Evolutionary conservation across 2,113 vertebrate species (phyloP), one percentile per base, ranked within the genome.

Genomic region (Crotalus horridus): DNA sequence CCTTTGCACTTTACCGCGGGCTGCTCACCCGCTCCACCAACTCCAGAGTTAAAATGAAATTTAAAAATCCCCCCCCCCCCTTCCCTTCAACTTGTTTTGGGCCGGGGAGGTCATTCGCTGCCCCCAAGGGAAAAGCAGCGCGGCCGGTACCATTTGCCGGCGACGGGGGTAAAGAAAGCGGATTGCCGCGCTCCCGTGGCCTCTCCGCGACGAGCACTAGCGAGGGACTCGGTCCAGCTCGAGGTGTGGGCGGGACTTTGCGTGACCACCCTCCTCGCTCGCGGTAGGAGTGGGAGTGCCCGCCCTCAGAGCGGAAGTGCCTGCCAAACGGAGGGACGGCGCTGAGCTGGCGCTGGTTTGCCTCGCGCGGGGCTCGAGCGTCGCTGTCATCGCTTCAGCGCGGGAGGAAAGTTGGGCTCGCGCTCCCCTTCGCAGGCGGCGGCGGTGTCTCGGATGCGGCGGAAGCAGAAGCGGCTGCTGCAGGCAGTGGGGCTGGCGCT

Each of bases 381-480:
- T n/a, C 93, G 39, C 90, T n/a, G 39, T 5, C 21, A 39, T 56
- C 26, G 54, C 81, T 12, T 26, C 54, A 74, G 91, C 69, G 53
- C 17, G 88, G 48, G 88, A 94, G 94, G 94, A 95, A 96, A 96
- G 95, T 97, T 94, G 94, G 88, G 95, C 93, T 96, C 91, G 85
- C 29, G n/a, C 87, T 21, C 92, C 90, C 33, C 54, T 92, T 89
- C 92, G 90, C 55, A 56, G 48, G 48, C 48, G 53, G 88, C 64
- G 64, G 69, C 91, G 10, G 90, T 87, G 92, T 96, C 95, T 95
- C 97, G 97, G 92, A 99, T 99, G 99, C 98, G 98, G 97, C 98
- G 99, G 96, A 99, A 98, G 94, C 97, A 99, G 97, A 99, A 99
- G 98, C 96, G 99, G 96, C 95, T 99, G 94, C 97, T 99, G 97